phyloP scores from a whole-genome alignment of 2,113 vertebrate species.

The Oxyura jamaicensis region DNA sequence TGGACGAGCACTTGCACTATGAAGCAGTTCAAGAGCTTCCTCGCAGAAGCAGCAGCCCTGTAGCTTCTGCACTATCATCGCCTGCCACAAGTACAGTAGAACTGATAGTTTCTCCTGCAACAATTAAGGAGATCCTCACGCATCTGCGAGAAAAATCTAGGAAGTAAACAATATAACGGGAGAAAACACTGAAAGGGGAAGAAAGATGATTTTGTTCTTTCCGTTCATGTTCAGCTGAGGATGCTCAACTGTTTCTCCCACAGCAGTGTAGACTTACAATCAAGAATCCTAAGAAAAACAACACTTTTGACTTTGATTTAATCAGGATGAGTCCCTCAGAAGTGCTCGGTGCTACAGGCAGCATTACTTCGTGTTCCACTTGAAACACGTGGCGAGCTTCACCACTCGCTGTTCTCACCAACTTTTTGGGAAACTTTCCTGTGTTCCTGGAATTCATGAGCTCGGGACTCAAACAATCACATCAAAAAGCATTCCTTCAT shows the following conservation, averaged over 20 bases:
- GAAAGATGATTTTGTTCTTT: not conserved
- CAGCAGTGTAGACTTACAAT: not conserved
- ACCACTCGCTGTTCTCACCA: not conserved
- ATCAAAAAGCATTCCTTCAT: not conserved
- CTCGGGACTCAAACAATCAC: not conserved
- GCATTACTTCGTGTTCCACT: not conserved
- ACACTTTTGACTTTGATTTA: not conserved
- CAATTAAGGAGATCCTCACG: accelerated
- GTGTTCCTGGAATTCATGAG: not conserved
- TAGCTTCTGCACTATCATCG: not conserved
- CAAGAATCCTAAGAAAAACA: not conserved
- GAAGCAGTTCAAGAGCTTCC: not conserved
- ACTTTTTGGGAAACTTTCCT: not conserved
- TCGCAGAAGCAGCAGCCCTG: not conserved
- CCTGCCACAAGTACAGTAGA: not conserved
- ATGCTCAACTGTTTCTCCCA: not conserved
- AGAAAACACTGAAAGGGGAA: not conserved
- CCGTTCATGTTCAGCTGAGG: not conserved
- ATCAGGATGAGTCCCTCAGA: not conserved
- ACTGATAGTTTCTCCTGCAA: not conserved
- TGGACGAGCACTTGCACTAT: not conserved
- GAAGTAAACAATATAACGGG: not conserved
- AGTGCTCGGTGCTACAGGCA: not conserved
- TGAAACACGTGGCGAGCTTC: not conserved
- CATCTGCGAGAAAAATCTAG: not conserved